phyloP scores from a whole-genome alignment of 2,888 invertebrate genomes.

The Leptinotarsa tumamoca region DNA sequence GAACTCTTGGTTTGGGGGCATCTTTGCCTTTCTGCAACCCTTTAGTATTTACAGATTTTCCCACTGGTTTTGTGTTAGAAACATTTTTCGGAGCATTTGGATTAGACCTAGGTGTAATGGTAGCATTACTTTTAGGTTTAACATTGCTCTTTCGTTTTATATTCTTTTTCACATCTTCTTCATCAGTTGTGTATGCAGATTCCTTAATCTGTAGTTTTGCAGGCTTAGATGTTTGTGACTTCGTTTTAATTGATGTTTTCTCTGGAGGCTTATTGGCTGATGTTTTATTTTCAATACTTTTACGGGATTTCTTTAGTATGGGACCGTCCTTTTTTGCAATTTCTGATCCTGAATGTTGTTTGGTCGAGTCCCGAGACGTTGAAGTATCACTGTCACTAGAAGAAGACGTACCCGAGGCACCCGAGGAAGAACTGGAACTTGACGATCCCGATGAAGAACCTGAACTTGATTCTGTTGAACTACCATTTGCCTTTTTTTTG shows the following conservation, averaged over 20 bases:
- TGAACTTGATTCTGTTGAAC: constrained; percentile 73
- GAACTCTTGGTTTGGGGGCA: constrained; percentile 39
- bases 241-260: constrained; percentile 44
- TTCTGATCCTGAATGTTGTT: constrained; percentile 58
- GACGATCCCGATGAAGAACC: constrained; percentile 77
- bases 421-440: constrained; percentile 77
- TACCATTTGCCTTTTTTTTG: constrained; percentile 61
- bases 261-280: constrained; percentile 44
- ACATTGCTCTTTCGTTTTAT: constrained; percentile 69
- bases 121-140: constrained; percentile 75
- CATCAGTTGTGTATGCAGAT: constrained; percentile 37
- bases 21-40: constrained; percentile 41
- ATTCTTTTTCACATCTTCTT: constrained; percentile 57
- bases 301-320: constrained; percentile 59
- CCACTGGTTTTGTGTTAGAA: constrained; percentile 30
- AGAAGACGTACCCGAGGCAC: constrained; percentile 77
- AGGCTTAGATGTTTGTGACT: constrained; percentile 61
- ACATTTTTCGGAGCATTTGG: constrained; percentile 47
- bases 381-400: constrained; percentile 81
- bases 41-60: constrained; percentile 37
- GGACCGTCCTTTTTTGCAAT: constrained; percentile 59
- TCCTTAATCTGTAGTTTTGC: constrained; percentile 58
- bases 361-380: constrained; percentile 66
- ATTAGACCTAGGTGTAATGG: constrained; percentile 70
- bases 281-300: constrained; percentile 56